Evolutionary conservation across 2,797 vertebrate species (phyloP).

Genomic region (Pteropus rufus): DNA sequence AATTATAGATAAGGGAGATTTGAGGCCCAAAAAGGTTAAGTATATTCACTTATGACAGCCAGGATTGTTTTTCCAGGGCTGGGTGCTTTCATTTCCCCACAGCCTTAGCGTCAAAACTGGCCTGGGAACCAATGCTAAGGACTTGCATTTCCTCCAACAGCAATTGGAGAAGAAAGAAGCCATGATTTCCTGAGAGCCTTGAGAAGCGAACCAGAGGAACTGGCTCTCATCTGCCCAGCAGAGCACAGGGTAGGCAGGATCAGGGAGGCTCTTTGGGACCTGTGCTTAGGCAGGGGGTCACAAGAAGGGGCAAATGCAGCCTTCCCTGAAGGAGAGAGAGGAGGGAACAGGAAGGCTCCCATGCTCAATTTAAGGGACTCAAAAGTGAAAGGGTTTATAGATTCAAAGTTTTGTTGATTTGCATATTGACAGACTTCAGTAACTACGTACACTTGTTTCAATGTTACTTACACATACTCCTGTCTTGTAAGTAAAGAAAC

Average conservation of each 20-base stretch:
- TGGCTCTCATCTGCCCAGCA: not conserved
- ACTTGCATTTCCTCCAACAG: not conserved
- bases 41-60: not conserved
- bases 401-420: not conserved
- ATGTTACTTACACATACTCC: not conserved
- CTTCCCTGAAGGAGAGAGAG: not conserved
- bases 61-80: not conserved
- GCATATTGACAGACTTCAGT: not conserved
- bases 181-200: not conserved
- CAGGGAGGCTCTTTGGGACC: not conserved
- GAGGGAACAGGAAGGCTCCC: not conserved
- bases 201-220: not conserved
- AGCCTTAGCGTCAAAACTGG: not conserved
- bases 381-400: not conserved
- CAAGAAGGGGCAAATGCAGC: not conserved
- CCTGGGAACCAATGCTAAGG: not conserved
- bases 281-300: not conserved
- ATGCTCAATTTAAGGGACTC: not conserved
- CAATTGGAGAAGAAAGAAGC: not conserved
- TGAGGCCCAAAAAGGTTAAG: not conserved
- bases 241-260: not conserved
- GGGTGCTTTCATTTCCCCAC: not conserved
- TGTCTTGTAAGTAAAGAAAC: not conserved
- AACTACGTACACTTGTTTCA: not conserved
- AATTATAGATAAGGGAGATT: not conserved